phyloP scores from a whole-genome alignment of 2,113 vertebrate genomes.

The Baryphthengus martii region DNA sequence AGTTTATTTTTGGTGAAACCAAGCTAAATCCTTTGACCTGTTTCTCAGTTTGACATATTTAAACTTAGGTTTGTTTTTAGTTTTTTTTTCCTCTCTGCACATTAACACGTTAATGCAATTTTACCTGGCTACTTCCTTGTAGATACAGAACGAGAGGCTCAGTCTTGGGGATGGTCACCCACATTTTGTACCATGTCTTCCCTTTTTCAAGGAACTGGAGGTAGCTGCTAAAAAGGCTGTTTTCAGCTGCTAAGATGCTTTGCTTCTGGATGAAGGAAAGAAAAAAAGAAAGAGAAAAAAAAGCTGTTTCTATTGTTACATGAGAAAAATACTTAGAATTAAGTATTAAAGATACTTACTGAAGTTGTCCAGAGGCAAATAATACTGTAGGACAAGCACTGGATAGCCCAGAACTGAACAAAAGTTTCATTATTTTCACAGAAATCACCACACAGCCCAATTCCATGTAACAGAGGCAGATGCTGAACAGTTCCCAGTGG shows the following conservation, averaged over 20 bases:
- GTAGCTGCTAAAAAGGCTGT: constrained; percentile 79
- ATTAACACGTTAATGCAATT: not conserved
- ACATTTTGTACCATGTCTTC: constrained; percentile 82
- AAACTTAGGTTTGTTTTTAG: not conserved
- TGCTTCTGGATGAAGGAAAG: constrained; percentile 72
- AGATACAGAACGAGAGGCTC: constrained; percentile 84
- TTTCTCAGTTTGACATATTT: constrained; percentile 25
- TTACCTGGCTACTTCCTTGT: constrained; percentile 83
- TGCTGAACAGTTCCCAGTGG: not conserved
- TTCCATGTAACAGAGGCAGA: not conserved
- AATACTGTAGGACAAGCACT: not conserved
- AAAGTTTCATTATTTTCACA: not conserved
- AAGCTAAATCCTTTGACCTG: constrained; percentile 57
- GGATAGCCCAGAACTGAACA: not conserved
- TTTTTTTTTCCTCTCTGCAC: not conserved
- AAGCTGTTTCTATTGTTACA: not conserved
- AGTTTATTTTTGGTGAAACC: constrained; percentile 37
- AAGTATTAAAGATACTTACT: not conserved
- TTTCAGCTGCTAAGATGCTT: constrained; percentile 68
- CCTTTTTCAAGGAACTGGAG: constrained; percentile 85
- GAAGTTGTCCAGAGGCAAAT: not conserved
- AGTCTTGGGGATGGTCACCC: constrained; percentile 79
- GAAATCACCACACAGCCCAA: not conserved
- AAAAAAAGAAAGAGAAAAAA: not conserved
- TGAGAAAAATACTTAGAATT: not conserved